Evolutionary conservation across 2,113 vertebrate species (phyloP), one percentile per base, ranked within the genome.

Genomic region (Macrotus californicus): DNA sequence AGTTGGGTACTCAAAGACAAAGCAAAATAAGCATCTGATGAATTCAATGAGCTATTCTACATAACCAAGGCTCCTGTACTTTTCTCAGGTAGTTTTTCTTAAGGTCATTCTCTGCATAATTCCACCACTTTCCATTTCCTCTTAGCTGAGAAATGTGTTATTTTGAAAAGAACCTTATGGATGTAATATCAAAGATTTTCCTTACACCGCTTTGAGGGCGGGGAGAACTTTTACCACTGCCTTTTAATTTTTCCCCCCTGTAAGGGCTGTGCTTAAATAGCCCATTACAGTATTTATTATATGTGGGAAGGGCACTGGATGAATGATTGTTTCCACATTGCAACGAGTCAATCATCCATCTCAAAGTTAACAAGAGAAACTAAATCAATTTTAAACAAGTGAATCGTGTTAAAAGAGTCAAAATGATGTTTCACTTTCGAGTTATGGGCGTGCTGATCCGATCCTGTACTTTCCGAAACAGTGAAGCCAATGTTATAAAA

Each of bases 121-220:
- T 93, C 72, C 41, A 88, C 8, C 93, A 93, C 22, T 93, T 92
- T 76, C 61, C 56, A 84, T 91, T 94, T 96, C 61, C 83, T 91
- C 75, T 95, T 84, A 83, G 56, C 73, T 76, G 66, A 94, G 84
- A 92, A 93, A 89, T 87, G n/a, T 56, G 48, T 77, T 96, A 64
- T 90, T 95, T 85, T 81, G 52, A 89, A 97, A 96, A 83, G 56
- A 89, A 82, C 39, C 11, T 93, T 75, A 79, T 89, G 92, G 56
- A 80, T 66, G 6, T 70, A 94, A 92, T 96, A 95, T 92, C 87
- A 97, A 95, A 96, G 87, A 70, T 88, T 97, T 96, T 94, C 94
- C 85, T 90, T 91, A 26, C 34, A 48, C 10, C 16, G 16, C 48
- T 94, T 86, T 92, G 67, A 77, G 87, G 82, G 73, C 91, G 34